A percentile compares a stretch with the other conserved stretches of the same genome.
Conservation (phyloP, 2,797 vertebrate species). For the Sebastes nivosus region DNA sequence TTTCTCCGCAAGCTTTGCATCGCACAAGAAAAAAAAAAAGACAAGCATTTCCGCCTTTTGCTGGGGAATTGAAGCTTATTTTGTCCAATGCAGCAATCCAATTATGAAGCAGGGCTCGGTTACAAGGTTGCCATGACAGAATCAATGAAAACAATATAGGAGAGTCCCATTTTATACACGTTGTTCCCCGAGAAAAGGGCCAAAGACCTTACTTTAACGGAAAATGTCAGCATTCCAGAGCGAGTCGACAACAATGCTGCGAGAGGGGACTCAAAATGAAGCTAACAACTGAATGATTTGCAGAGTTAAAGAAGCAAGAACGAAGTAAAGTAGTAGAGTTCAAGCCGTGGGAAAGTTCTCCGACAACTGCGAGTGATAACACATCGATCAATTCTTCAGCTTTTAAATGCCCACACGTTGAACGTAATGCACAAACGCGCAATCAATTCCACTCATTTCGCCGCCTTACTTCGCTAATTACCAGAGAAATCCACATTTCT, state of each 20-base stretch:
- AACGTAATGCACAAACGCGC: slow-evolving; percentile 14
- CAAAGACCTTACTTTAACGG: slow-evolving; percentile 37
- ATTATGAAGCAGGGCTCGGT: slow-evolving; percentile 76
- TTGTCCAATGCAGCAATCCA: slow-evolving; percentile 65
- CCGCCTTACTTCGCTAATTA: slow-evolving; percentile 12
- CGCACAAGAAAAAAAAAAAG: not conserved
- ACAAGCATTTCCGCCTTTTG: slow-evolving; percentile 30
- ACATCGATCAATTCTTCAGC: not conserved
- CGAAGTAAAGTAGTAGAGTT: not conserved
- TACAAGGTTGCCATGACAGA: slow-evolving; percentile 77
- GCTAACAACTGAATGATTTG: slow-evolving; percentile 27
- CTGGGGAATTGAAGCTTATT: slow-evolving; percentile 48
- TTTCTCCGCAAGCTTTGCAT: slow-evolving; percentile 28
- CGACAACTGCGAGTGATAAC: not conserved
- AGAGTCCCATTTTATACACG: slow-evolving; percentile 63
- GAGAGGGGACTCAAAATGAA: slow-evolving; percentile 10
- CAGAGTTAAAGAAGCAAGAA: not conserved
- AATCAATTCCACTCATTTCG: slow-evolving; percentile 29
- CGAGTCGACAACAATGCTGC: slow-evolving; percentile 3
- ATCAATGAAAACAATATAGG: slow-evolving; percentile 84
- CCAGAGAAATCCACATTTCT: not conserved
- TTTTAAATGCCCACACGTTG: slow-evolving; percentile 2
- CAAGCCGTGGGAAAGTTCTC: not conserved
- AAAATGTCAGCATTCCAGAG: slow-evolving; percentile 58
- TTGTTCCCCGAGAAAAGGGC: slow-evolving; percentile 51